Evolutionary conservation across 1,140 invertebrate genomes (phyloP).

Genomic region (Polypedilum pembai): DNA sequence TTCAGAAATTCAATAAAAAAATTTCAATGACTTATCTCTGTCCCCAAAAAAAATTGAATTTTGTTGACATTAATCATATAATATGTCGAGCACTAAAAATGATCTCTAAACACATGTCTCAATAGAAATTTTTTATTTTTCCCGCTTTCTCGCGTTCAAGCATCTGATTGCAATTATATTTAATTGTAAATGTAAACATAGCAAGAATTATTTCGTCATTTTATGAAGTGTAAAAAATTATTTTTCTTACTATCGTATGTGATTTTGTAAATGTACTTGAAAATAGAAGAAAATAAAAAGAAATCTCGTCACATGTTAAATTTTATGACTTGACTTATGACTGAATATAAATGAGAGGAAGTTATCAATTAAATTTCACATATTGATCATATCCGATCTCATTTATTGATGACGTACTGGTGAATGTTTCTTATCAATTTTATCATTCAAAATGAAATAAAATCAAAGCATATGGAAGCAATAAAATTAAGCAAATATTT

Average conservation of each 20-base stretch:
- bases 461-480: constrained; percentile 24
- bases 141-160: neutral
- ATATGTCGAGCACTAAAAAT: no score
- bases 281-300: neutral
- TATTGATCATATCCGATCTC: constrained; percentile 12
- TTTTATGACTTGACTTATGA: no score
- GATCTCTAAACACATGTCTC: no score
- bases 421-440: neutral
- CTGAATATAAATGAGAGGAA: neutral
- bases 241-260: neutral
- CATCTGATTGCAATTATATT: constrained; percentile 26
- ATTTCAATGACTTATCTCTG: no score
- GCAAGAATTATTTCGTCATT: neutral
- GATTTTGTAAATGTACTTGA: neutral
- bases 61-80: no score
- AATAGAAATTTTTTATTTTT: neutral
- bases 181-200: constrained; percentile 14
- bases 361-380: neutral
- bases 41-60: no score
- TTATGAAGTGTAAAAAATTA: constrained; percentile 15
- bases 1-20: no score
- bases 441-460: neutral
- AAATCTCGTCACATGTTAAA: neutral
- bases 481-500: constrained; percentile 17
- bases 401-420: neutral